phyloP scores from a whole-genome alignment of 2,888 invertebrate genomes.

The Orthosia gracilis region DNA sequence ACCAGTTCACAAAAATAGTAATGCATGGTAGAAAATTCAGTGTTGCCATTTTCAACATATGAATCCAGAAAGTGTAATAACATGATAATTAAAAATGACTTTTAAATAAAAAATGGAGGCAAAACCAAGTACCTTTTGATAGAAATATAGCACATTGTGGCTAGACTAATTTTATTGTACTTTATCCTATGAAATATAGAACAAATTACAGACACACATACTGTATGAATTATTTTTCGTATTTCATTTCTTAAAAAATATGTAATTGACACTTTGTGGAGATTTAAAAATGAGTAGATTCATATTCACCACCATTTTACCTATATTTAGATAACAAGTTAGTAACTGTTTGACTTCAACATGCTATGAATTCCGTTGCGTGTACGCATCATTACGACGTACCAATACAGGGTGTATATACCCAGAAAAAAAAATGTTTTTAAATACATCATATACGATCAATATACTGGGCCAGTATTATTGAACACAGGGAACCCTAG shows the following conservation, averaged over 20 bases:
- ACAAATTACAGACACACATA: constrained; percentile 36
- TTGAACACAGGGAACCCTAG: too few species aligned
- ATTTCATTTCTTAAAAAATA: constrained; percentile 26
- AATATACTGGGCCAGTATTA: neutral
- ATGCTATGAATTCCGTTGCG: neutral
- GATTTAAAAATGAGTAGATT: constrained; percentile 24
- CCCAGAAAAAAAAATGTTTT: too few species aligned
- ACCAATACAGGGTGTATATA: neutral
- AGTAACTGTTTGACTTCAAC: neutral
- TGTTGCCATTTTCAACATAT: constrained; percentile 38
- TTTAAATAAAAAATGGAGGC: constrained; percentile 31
- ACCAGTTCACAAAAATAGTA: constrained; percentile 35
- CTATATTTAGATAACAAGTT: constrained; percentile 18
- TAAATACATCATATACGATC: neutral
- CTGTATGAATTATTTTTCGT: constrained; percentile 7
- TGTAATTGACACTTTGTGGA: constrained; percentile 22
- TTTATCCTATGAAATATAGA: constrained; percentile 43
- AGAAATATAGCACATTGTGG: constrained; percentile 63
- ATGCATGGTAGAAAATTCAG: constrained; percentile 25
- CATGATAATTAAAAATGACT: constrained; percentile 29
- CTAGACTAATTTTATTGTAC: constrained; percentile 51
- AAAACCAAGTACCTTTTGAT: constrained; percentile 60
- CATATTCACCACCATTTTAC: constrained; percentile 6
- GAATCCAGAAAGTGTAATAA: constrained; percentile 19
- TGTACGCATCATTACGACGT: neutral